These are phyloP conservation scores for Morpho helenor DNA, from an alignment of 2,888 invertebrate species.

Conservation along the genomic window DNA sequence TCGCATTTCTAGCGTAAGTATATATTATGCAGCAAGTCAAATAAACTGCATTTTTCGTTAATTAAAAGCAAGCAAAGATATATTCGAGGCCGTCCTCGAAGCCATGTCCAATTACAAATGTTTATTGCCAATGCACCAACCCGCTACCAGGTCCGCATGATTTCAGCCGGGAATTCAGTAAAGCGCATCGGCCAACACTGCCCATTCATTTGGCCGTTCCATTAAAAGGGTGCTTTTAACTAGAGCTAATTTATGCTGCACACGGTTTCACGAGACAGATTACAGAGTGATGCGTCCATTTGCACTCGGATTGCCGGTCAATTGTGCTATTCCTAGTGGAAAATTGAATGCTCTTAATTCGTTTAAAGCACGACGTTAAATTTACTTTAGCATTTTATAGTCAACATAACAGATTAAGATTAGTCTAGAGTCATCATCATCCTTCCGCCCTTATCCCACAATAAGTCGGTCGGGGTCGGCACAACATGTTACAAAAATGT, in stretches of 20 bases:
- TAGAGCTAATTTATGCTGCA: slow-evolving; percentile 72
- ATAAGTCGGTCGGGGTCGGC: too few relatives aligned
- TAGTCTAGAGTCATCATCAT: too few relatives aligned
- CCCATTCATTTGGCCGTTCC: slow-evolving; percentile 70
- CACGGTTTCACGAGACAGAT: slow-evolving; percentile 69
- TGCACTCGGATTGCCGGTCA: slow-evolving; percentile 26
- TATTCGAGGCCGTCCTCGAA: background rate
- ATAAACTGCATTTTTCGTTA: too few relatives aligned
- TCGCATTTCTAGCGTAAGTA: too few relatives aligned
- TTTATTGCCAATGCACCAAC: slow-evolving; percentile 13
- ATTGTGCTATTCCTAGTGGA: slow-evolving; percentile 19
- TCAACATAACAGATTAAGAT: background rate
- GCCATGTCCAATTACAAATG: slow-evolving; percentile 11
- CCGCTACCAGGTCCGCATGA: slow-evolving; percentile 21
- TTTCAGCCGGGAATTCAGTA: slow-evolving; percentile 19
- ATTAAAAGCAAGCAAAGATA: too few relatives aligned
- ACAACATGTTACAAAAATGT: too few relatives aligned
- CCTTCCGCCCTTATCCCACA: too few relatives aligned
- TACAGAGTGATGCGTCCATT: slow-evolving; percentile 64
- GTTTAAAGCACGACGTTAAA: slow-evolving; percentile 7
- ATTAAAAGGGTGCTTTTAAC: slow-evolving; percentile 75
- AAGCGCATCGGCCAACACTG: slow-evolving; percentile 26
- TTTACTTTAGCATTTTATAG: slow-evolving; percentile 4
- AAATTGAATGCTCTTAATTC: slow-evolving; percentile 16
- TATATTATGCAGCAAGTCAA: too few relatives aligned